A percentile compares a stretch with the other conserved stretches of the same genome.
Evolutionary conservation across 2,113 vertebrate species (phyloP).

Genomic region (Regulus satrapa): DNA sequence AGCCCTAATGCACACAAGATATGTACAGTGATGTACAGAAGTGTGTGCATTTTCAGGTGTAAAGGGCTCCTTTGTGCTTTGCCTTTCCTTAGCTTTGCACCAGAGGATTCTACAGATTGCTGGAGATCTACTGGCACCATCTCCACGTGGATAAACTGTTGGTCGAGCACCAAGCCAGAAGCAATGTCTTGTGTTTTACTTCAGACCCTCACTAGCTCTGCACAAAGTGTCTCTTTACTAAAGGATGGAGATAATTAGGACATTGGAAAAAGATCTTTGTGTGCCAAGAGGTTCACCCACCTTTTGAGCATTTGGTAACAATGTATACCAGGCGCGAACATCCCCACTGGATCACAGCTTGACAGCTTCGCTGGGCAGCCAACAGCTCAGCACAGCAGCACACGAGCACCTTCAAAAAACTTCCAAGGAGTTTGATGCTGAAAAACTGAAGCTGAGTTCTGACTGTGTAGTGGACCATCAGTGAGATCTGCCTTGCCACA

Average conservation of each 20-base stretch:
- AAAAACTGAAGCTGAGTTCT: background rate
- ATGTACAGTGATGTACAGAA: background rate
- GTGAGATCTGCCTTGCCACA: background rate
- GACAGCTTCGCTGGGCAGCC: fast-evolving
- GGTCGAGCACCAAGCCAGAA: background rate
- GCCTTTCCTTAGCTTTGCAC: background rate
- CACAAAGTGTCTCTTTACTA: background rate
- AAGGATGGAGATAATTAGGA: background rate
- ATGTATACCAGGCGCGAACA: fast-evolving
- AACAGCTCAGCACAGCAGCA: background rate
- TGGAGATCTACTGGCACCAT: fast-evolving
- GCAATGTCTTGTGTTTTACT: background rate
- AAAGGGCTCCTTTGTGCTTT: background rate
- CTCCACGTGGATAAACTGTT: background rate
- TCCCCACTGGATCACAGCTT: background rate
- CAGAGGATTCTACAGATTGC: background rate
- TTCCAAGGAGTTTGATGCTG: background rate
- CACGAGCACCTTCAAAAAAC: background rate
- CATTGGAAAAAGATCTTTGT: background rate
- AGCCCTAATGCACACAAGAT: background rate
- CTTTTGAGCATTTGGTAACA: background rate
- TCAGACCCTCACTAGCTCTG: background rate
- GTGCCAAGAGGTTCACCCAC: background rate
- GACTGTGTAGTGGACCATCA: background rate
- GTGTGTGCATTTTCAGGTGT: background rate